phyloP scores from a whole-genome alignment of 1,140 invertebrate genomes.

The Ceratina japonica region DNA sequence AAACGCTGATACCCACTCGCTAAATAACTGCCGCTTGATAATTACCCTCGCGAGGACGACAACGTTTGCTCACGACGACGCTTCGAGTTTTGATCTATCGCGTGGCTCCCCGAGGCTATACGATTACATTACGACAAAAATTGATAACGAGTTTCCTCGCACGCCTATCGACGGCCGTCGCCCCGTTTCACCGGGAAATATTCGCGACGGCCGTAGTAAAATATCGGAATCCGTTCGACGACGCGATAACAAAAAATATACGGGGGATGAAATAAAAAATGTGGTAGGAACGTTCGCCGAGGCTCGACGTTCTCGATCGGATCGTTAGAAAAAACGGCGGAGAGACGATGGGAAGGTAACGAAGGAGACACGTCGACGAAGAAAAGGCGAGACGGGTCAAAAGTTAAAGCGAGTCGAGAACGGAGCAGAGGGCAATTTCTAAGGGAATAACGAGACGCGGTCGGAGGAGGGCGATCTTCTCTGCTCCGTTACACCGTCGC shows the following conservation, averaged over 20 bases:
- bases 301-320: too few species aligned
- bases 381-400: conserved; percentile 5
- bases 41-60: conserved; percentile 1
- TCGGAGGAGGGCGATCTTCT: conserved; percentile 15
- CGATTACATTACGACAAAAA: conserved; percentile 30
- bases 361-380: too few species aligned
- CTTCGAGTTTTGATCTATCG: conserved; percentile 12
- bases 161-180: background rate
- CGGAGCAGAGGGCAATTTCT: conserved; percentile 8
- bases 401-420: conserved; percentile 5
- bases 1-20: conserved; percentile 20
- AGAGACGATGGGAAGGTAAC: too few species aligned
- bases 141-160: background rate
- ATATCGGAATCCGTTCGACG: too few species aligned
- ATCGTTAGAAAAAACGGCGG: too few species aligned
- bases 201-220: too few species aligned
- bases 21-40: conserved; percentile 16
- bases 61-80: conserved; percentile 23
- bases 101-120: conserved; percentile 1
- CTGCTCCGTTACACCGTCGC: background rate
- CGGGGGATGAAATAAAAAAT: too few species aligned
- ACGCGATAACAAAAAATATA: too few species aligned
- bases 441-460: conserved; percentile 13
- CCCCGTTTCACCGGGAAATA: too few species aligned
- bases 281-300: too few species aligned